Evolutionary conservation across 1,140 invertebrate species (phyloP).

Genomic region (Ruditapes philippinarum): DNA sequence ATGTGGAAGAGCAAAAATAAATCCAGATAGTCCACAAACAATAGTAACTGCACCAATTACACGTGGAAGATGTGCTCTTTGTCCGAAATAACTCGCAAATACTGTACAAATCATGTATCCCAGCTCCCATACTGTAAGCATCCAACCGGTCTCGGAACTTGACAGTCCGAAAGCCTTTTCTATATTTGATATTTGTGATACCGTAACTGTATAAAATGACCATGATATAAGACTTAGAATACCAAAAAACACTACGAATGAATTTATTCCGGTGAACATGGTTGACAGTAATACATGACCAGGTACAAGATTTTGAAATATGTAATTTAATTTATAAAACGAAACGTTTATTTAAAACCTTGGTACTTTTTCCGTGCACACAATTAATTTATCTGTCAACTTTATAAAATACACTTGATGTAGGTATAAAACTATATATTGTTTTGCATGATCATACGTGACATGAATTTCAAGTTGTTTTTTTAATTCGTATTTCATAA

Average conservation of each 20-base stretch:
- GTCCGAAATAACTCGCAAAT: slow-evolving; percentile 40
- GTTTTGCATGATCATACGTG: too few species aligned
- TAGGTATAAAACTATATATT: too few species aligned
- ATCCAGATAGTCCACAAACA: slow-evolving; percentile 25
- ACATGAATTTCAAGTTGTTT: too few species aligned
- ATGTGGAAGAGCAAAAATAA: slow-evolving; percentile 51
- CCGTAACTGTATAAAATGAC: slow-evolving; percentile 42
- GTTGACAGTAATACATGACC: too few species aligned
- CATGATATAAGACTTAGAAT: slow-evolving; percentile 37
- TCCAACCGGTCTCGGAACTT: slow-evolving; percentile 46
- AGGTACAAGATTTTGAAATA: too few species aligned
- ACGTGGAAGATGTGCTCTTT: slow-evolving; percentile 9
- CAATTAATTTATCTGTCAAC: not conserved
- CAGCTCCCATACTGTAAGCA: slow-evolving; percentile 55
- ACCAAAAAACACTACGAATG: slow-evolving; percentile 49
- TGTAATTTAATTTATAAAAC: too few species aligned
- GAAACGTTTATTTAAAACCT: too few species aligned
- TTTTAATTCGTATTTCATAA: too few species aligned
- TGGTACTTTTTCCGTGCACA: not conserved
- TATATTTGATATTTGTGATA: slow-evolving; percentile 47
- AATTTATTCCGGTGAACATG: not conserved
- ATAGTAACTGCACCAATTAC: slow-evolving; percentile 31
- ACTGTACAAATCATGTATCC: slow-evolving; percentile 48
- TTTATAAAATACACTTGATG: too few species aligned
- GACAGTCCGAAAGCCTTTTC: slow-evolving; percentile 54